phyloP scores from a whole-genome alignment of 2,797 vertebrate species.

The Oryzias sinensis region DNA sequence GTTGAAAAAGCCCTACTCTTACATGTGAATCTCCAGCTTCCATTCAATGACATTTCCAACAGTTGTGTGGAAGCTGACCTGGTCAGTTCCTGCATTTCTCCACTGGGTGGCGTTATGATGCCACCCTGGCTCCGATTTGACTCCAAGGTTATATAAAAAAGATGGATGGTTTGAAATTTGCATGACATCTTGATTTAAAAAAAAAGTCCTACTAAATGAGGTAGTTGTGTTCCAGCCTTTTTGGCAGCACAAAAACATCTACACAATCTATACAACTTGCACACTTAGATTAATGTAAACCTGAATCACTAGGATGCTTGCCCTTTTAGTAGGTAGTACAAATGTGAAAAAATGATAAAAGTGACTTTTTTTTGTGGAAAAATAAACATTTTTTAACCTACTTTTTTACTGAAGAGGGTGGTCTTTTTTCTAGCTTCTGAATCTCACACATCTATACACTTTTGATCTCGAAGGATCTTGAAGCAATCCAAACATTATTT shows the following conservation, averaged over 20 bases:
- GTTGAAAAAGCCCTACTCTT: neutral
- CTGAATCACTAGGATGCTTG: constrained; percentile 13
- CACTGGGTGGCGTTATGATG: constrained; percentile 66
- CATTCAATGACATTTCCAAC: neutral
- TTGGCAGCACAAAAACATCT: constrained; percentile 30
- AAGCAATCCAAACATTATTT: constrained; percentile 13
- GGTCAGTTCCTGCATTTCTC: constrained; percentile 15
- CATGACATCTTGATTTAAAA: constrained; percentile 59
- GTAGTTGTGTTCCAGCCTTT: constrained; percentile 27
- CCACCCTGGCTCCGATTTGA: constrained; percentile 18
- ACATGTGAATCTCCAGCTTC: neutral
- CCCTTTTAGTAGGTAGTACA: no score
- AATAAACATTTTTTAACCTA: no score
- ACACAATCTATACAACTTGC: constrained; percentile 17
- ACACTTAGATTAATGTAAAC: constrained; percentile 11
- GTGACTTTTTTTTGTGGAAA: no score
- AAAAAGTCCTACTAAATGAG: constrained; percentile 43
- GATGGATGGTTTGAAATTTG: constrained; percentile 69
- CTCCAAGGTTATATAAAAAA: constrained; percentile 60
- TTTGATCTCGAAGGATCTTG: constrained; percentile 7
- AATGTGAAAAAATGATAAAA: no score
- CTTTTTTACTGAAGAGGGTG: neutral
- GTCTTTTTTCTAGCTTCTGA: neutral
- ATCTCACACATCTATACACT: constrained; percentile 5
- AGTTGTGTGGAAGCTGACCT: neutral